Conservation (phyloP, 2,797 vertebrate species). For the Pseudopleuronectes americanus region DNA sequence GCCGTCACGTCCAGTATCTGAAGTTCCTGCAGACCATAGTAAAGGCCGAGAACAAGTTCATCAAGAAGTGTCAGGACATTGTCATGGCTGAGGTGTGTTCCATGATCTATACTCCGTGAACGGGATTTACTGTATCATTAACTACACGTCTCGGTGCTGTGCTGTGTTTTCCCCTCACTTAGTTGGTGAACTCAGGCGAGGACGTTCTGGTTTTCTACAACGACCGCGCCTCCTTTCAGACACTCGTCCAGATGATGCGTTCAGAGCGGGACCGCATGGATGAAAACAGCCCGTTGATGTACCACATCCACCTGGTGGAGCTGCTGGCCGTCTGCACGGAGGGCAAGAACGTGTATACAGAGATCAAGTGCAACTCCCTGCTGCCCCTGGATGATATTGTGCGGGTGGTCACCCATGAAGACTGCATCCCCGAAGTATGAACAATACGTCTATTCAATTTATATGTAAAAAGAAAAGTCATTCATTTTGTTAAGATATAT, state of each 20-base stretch:
- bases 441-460: not conserved
- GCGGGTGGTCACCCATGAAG: slow-evolving; percentile 96
- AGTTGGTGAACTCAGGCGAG: slow-evolving; percentile 98
- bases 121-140: not conserved
- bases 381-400: slow-evolving; percentile 98
- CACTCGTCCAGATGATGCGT: slow-evolving; percentile 97
- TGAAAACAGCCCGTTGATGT: slow-evolving; percentile 95
- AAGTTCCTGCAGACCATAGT: slow-evolving; percentile 99
- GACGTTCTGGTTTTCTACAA: slow-evolving; percentile 99
- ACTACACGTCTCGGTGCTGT: not conserved
- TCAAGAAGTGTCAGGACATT: slow-evolving; percentile 99
- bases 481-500: not conserved
- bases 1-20: slow-evolving; percentile 97
- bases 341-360: slow-evolving; percentile 98
- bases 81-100: slow-evolving; percentile 96
- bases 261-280: slow-evolving; percentile 97
- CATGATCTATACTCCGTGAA: not conserved
- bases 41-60: slow-evolving; percentile 98
- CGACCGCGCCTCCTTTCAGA: slow-evolving; percentile 97
- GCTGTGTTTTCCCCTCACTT: not conserved
- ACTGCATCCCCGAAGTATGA: slow-evolving; percentile 96
- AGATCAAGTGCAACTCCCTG: slow-evolving; percentile 98
- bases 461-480: not conserved
- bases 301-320: slow-evolving; percentile 98
- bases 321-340: slow-evolving; percentile 97